These are phyloP conservation scores for Acrocyrtus sp. DNA, from an alignment of 2,888 invertebrate species.

Conservation along the genomic window DNA sequence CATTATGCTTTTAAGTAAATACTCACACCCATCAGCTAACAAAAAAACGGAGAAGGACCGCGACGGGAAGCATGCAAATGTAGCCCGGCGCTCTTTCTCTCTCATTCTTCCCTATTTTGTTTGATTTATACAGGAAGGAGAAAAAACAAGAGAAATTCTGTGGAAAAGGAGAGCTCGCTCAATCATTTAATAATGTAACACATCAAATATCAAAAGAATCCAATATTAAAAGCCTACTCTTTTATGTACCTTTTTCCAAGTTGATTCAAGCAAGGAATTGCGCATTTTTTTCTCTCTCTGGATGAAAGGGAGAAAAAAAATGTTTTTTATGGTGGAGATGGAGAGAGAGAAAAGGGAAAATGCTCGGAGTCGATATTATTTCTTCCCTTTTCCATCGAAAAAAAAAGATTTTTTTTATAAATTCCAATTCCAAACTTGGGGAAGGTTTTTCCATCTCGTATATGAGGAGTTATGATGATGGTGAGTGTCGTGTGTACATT, in stretches of 20 bases:
- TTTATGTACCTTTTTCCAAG: too few relatives aligned
- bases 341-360: too few relatives aligned
- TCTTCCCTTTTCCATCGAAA: too few relatives aligned
- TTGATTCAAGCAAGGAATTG: background rate
- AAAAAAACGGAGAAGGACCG: background rate
- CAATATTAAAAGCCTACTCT: conserved; percentile 1
- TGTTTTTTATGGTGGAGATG: too few relatives aligned
- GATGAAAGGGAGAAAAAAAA: too few relatives aligned
- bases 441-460: background rate
- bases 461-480: background rate
- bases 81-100: too few relatives aligned
- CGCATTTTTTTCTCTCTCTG: conserved; percentile 1
- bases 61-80: too few relatives aligned
- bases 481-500: conserved; percentile 44
- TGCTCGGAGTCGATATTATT: background rate
- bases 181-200: conserved; percentile 36
- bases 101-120: too few relatives aligned
- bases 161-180: conserved; percentile 10
- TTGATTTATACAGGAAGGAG: conserved; percentile 9
- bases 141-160: background rate
- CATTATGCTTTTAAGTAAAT: conserved; percentile 46
- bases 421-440: background rate
- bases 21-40: conserved; percentile 29
- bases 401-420: conserved; percentile 7
- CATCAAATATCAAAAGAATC: conserved; percentile 19